These are phyloP conservation scores for Hephaestus fuliginosus DNA, from an alignment of 2,797 vertebrate genomes.

Conservation along the genomic window DNA sequence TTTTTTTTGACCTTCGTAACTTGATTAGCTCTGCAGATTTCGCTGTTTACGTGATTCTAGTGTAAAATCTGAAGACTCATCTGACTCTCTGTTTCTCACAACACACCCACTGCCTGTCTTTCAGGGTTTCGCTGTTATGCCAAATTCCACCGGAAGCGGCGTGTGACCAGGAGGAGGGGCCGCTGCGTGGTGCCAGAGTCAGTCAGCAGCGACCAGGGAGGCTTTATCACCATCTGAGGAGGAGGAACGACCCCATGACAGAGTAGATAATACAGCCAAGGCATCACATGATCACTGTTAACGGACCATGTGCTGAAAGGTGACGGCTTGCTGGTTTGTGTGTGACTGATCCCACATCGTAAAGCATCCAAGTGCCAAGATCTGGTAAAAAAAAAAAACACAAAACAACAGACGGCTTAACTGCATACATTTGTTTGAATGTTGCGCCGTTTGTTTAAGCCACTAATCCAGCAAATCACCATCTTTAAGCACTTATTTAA, in stretches of 20 bases:
- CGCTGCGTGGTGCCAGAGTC: slow-evolving; percentile 95
- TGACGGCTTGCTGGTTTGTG: slow-evolving; percentile 26
- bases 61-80: not conserved
- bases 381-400: slow-evolving; percentile 5
- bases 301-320: slow-evolving; percentile 43
- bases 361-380: slow-evolving; percentile 18
- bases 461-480: slow-evolving; percentile 22
- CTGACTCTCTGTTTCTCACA: not conserved
- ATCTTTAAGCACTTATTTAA: slow-evolving; percentile 41
- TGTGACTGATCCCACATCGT: not conserved
- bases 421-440: slow-evolving; percentile 14
- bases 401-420: not conserved
- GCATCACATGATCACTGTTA: slow-evolving; percentile 29
- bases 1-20: not conserved
- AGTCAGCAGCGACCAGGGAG: slow-evolving; percentile 91
- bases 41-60: not conserved
- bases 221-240: slow-evolving; percentile 94
- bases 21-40: not conserved
- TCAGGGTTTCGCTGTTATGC: slow-evolving; percentile 96
- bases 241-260: slow-evolving; percentile 19
- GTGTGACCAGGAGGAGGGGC: slow-evolving; percentile 93
- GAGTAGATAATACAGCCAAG: slow-evolving; percentile 33
- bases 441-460: slow-evolving; percentile 38
- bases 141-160: slow-evolving; percentile 97
- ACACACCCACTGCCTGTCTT: not conserved